Percentiles rank a stretch among this genome's conserved stretches.
phyloP scores from a whole-genome alignment of 2,113 vertebrate genomes.

The Terrapene triunguis region DNA sequence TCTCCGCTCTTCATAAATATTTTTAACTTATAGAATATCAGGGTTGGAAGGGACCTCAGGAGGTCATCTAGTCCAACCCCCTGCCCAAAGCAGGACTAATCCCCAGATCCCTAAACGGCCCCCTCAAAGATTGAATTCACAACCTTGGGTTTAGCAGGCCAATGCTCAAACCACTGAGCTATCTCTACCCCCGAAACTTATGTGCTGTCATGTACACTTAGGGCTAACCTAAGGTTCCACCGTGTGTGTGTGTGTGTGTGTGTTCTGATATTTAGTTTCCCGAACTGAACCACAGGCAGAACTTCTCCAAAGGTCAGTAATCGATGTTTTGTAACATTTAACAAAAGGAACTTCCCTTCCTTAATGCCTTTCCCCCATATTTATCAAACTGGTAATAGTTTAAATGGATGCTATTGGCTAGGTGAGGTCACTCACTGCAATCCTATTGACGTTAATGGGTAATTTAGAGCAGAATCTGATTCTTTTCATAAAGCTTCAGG shows the following conservation, averaged over 20 bases:
- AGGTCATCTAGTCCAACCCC: too few species aligned
- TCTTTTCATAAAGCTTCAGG: neutral
- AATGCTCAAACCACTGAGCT: too few species aligned
- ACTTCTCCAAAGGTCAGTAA: neutral
- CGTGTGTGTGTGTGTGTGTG: neutral
- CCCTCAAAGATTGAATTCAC: too few species aligned
- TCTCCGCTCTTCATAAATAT: accelerated
- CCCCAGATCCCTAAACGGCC: too few species aligned
- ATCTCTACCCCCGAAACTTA: too few species aligned
- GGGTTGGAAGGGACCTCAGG: too few species aligned
- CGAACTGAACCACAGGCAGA: neutral
- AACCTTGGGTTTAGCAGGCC: too few species aligned
- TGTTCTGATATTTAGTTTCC: neutral
- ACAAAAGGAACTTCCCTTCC: neutral
- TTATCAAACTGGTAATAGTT: neutral
- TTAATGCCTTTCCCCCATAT: neutral
- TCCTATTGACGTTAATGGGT: accelerated
- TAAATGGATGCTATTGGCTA: neutral
- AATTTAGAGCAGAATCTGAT: neutral
- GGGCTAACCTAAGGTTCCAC: neutral
- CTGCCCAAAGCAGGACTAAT: too few species aligned
- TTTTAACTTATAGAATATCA: too few species aligned
- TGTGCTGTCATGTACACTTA: too few species aligned
- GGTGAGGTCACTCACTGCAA: neutral
- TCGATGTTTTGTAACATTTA: neutral